Conservation (phyloP, 2,888 invertebrate genomes). For the Acronicta psi region DNA sequence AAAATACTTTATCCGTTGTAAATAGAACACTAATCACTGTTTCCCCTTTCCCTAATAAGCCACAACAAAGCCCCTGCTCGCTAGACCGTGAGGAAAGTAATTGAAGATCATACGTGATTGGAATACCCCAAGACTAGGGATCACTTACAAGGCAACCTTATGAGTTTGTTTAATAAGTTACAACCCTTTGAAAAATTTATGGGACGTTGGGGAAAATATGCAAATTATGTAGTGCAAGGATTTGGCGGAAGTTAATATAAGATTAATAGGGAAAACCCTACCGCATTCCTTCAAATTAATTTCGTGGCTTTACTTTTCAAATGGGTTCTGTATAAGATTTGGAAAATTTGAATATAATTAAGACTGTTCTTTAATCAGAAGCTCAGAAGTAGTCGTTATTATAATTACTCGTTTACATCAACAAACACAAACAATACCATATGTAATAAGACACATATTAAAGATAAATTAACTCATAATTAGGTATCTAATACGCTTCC, state of each 20-base stretch:
- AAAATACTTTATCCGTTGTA: slow-evolving; percentile 23
- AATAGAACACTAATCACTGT: slow-evolving; percentile 50
- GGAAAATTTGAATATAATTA: background rate
- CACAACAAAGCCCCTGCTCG: slow-evolving; percentile 63
- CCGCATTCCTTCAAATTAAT: background rate
- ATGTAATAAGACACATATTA: too few species aligned
- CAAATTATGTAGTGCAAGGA: slow-evolving; percentile 36
- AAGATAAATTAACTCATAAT: too few species aligned
- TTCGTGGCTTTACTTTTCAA: background rate
- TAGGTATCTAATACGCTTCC: too few species aligned
- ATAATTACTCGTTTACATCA: too few species aligned
- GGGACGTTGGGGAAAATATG: slow-evolving; percentile 17
- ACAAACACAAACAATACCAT: too few species aligned
- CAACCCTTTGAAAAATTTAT: slow-evolving; percentile 41
- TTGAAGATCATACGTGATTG: slow-evolving; percentile 73
- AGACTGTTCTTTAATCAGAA: background rate
- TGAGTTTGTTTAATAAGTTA: slow-evolving; percentile 20
- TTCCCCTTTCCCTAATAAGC: slow-evolving; percentile 57
- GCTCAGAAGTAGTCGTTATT: too few species aligned
- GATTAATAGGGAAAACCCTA: slow-evolving; percentile 8
- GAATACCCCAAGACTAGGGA: slow-evolving; percentile 49
- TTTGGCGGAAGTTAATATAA: slow-evolving; percentile 19
- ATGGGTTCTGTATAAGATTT: background rate
- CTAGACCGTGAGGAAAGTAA: slow-evolving; percentile 69
- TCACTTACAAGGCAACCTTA: slow-evolving; percentile 40